Evolutionary conservation across 2,888 invertebrate species (phyloP), one percentile per base, ranked within the genome.

Genomic region (Stramonita haemastoma): DNA sequence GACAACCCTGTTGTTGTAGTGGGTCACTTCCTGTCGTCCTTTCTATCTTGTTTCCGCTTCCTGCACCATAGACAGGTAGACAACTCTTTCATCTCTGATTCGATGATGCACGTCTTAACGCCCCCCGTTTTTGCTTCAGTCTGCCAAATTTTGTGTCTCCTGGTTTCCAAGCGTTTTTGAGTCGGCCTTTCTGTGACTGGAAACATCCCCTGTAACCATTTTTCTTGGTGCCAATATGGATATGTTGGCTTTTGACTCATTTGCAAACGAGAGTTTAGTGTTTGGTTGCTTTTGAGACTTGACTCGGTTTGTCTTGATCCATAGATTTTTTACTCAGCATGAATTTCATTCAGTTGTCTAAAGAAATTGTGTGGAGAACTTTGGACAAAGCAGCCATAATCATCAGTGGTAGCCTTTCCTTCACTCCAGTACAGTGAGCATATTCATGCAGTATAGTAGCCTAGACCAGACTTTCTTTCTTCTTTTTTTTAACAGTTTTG

Each of bases 21-120:
- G 87, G 89, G 91, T 88, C 90, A 91, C 81, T 88, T 91, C 88
- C 87, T 91, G 89, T 89, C 91, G 79, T 89, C 90, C 81, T 90
- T 91, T 90, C 84, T 91, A 32, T 91, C 91, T 90, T 90, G 91
- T 85, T 91, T 91, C 90, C 91, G 86, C 86, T 91, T 91, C 85
- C 73, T 90, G 84, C 90, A 90, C 84, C 91, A 90, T n/a, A 87
- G 86, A 56, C 89, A 91, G 91, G 91, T 91, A 91, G 89, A 86
- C 86, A 79, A 89, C 86, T 86, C 86, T 86, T 89, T 66, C 89
- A 86, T 89, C 89, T 89, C 86, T 86, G 85, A 85, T 77, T 89
- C 46, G 73, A 56, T 86, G 73, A 56, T 86, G 86, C 89, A 86
- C 86, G 79, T 66, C 36, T 46, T 34, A 22, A 86, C 60, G 79